A percentile compares a stretch with the other conserved stretches of the same genome.
Evolutionary conservation across 30 jellyfish, hydroid and myxozoan genomes (phyloP).

Genomic region (Aurelia aurita complex sp. Pacific): DNA sequence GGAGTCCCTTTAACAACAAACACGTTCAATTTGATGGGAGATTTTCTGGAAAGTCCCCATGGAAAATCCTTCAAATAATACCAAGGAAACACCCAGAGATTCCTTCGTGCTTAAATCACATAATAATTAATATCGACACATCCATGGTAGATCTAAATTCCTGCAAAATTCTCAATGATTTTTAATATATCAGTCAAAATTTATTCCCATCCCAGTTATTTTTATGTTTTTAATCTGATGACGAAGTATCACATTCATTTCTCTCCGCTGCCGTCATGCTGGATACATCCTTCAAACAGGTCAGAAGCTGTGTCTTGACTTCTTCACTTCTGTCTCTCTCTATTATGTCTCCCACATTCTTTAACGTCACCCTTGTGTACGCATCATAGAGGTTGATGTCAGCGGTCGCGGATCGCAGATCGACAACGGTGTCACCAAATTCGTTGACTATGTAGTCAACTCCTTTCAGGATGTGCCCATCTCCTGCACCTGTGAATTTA

Average conservation of each 20-base stretch:
- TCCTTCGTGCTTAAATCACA: too few species aligned
- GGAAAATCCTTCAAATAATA: too few species aligned
- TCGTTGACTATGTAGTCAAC: constrained; percentile 13
- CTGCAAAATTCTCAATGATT: too few species aligned
- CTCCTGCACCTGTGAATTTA: not conserved
- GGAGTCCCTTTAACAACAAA: too few species aligned
- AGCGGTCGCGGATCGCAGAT: not conserved
- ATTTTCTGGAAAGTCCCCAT: too few species aligned
- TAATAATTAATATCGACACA: too few species aligned
- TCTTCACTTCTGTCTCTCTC: not conserved
- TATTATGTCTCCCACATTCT: not conserved
- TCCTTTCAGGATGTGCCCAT: not conserved
- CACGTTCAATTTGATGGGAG: too few species aligned
- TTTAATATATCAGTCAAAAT: too few species aligned
- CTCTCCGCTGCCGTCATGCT: not conserved
- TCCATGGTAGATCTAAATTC: too few species aligned
- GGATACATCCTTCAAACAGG: not conserved
- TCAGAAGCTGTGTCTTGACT: not conserved
- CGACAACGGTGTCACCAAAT: not conserved
- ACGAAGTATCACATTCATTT: not conserved
- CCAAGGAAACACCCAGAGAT: too few species aligned
- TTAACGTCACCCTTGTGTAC: constrained; percentile 4
- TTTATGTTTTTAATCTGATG: too few species aligned
- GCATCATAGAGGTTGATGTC: constrained; percentile 11
- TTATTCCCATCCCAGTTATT: too few species aligned